Percentiles rank a stretch among this genome's conserved stretches.
Conservation (phyloP, 2,113 vertebrate genomes). For the Formicarius rufipectus region DNA sequence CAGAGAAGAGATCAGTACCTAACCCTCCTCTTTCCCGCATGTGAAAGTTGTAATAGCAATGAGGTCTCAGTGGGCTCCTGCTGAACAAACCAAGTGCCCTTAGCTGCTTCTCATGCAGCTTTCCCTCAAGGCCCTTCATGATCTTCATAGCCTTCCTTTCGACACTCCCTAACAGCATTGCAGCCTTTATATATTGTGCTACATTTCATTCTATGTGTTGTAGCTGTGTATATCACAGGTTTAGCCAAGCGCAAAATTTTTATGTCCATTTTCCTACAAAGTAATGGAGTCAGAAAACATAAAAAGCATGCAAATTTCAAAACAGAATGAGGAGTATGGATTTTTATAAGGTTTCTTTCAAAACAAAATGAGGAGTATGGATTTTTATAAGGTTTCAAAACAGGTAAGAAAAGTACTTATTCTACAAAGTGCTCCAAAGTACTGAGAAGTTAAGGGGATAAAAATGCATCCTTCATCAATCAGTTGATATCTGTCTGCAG, state of each 20-base stretch:
- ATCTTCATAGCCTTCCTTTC: neutral
- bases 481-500: neutral
- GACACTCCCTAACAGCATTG: neutral
- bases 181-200: neutral
- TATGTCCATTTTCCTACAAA: neutral
- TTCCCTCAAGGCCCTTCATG: neutral
- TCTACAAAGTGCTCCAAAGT: neutral
- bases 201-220: neutral
- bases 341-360: too few relatives aligned
- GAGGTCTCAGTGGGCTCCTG: neutral
- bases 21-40: rapidly evolving
- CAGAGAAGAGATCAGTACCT: neutral
- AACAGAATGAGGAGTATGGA: too few relatives aligned
- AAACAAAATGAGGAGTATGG: neutral
- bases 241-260: neutral
- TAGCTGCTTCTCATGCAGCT: rapidly evolving
- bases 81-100: neutral
- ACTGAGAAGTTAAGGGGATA: neutral
- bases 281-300: neutral
- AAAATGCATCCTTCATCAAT: neutral
- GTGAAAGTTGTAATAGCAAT: rapidly evolving
- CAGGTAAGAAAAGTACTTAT: neutral
- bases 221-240: neutral
- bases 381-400: neutral
- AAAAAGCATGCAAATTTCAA: neutral